A percentile compares a stretch with the other conserved stretches of the same genome.
phyloP scores from a whole-genome alignment of 2,888 invertebrate genomes.

The Trissoscelio sp. region DNA sequence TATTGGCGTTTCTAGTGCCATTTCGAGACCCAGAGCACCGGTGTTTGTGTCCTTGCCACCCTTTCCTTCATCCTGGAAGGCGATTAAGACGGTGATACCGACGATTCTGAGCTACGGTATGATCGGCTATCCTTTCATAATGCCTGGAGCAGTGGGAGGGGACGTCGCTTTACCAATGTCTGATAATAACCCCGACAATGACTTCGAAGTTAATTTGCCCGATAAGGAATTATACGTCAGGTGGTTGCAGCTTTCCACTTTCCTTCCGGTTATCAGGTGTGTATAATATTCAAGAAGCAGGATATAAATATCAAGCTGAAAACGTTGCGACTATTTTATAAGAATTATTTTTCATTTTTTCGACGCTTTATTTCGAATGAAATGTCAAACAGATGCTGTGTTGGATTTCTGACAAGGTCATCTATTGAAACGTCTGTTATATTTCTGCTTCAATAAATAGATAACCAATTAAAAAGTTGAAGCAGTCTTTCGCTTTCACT shows the following conservation, averaged over 20 bases:
- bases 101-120: constrained; percentile 94
- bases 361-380: background rate
- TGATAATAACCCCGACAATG: constrained; percentile 89
- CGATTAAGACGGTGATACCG: constrained; percentile 92
- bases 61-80: constrained; percentile 94
- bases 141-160: constrained; percentile 97
- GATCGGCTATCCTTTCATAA: constrained; percentile 95
- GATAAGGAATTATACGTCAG: constrained; percentile 92
- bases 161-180: constrained; percentile 89
- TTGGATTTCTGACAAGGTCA: background rate
- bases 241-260: constrained; percentile 96
- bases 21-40: constrained; percentile 91
- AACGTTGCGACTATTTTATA: background rate
- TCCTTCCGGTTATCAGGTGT: constrained; percentile 93
- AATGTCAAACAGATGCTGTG: background rate
- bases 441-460: constrained; percentile 1
- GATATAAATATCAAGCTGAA: background rate
- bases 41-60: constrained; percentile 94
- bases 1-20: constrained; percentile 93
- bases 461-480: background rate
- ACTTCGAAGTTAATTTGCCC: constrained; percentile 90
- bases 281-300: background rate
- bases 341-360: background rate
- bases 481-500: no score
- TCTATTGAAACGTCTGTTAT: background rate